Evolutionary conservation across 2,888 invertebrate genomes (phyloP).

Genomic region (Parnassius orleans): DNA sequence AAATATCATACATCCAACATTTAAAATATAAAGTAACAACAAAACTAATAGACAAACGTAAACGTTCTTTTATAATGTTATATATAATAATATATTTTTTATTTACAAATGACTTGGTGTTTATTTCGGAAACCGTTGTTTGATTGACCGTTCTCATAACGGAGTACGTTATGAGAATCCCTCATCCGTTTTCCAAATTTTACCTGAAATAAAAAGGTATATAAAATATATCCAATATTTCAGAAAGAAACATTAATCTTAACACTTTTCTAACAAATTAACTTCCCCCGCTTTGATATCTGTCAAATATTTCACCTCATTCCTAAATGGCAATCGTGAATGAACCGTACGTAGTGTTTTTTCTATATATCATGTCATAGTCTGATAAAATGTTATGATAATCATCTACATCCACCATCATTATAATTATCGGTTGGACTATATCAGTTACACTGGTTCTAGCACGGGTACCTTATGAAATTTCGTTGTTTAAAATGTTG

Average conservation of each 20-base stretch:
- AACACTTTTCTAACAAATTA: too few relatives aligned
- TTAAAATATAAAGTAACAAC: not conserved
- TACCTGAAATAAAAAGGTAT: slow-evolving; percentile 8
- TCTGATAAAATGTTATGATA: too few relatives aligned
- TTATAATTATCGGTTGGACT: too few relatives aligned
- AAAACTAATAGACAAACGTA: slow-evolving; percentile 1
- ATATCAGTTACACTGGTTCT: not conserved
- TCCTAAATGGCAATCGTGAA: too few relatives aligned
- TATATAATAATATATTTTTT: slow-evolving; percentile 3
- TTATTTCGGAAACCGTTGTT: not conserved
- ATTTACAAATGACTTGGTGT: slow-evolving; percentile 10
- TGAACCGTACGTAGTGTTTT: too few relatives aligned
- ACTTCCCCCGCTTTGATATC: too few relatives aligned
- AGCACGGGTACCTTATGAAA: too few relatives aligned
- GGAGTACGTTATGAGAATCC: not conserved
- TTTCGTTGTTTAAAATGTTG: not conserved
- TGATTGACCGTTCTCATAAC: not conserved
- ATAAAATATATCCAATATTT: not conserved
- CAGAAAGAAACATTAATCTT: too few relatives aligned
- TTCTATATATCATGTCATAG: too few relatives aligned
- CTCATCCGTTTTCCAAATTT: not conserved
- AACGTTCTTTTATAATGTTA: slow-evolving; percentile 1
- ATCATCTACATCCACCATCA: too few relatives aligned
- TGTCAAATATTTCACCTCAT: too few relatives aligned
- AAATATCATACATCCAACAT: not conserved